Evolutionary conservation across 2,113 vertebrate species (phyloP), one percentile per base, ranked within the genome.

Genomic region (Lepus europaeus): DNA sequence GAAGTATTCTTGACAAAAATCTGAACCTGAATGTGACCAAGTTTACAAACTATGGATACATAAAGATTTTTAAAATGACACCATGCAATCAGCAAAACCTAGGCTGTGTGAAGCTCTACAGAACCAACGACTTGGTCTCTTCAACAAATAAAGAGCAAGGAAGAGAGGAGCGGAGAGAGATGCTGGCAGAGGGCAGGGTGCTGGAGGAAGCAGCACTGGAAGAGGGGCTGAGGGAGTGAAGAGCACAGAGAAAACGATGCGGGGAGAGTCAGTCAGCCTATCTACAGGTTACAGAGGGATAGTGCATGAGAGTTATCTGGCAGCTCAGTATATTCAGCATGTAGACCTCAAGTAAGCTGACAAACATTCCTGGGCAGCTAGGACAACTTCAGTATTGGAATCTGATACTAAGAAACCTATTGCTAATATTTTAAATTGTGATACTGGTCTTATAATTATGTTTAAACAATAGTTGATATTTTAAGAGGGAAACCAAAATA

Each of bases 201-300:
- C 45, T 2, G 2, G 10, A 49, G 23, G 20, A 10, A 27, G 56
- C 45, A 69, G 29, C 6, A 36, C 3, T 5, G 17, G 8, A 13
- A 9, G 12, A 19, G 29, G 29, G 8, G 2, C 16, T 19, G 14
- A 33, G 27, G 9, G 8, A 0, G 0, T 6, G 17, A 59, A 14
- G 14, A 59, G 17, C 10, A 59, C 1, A 59, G 56, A 19, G 56
- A 16, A 5, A 19, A 59, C 17, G 56, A 59, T 59, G 17, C 2
- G 36, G 49, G 31, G 49, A 25, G 33, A 49, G 23, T 13, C 16
- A 39, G 39, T 10, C 29, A 20, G 36, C 17, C 25, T 5, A 5
- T 11, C n/a, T 29, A 70, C 0, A 10, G 14, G 31, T 10, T 36
- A 80, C 20, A 83, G 51, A 53, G 19, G 45, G 59, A 72, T 16